Percentiles rank a stretch among this genome's conserved stretches.
Conservation (phyloP, 2,797 vertebrate species). For the Tokudaia tokunoshimensis region DNA sequence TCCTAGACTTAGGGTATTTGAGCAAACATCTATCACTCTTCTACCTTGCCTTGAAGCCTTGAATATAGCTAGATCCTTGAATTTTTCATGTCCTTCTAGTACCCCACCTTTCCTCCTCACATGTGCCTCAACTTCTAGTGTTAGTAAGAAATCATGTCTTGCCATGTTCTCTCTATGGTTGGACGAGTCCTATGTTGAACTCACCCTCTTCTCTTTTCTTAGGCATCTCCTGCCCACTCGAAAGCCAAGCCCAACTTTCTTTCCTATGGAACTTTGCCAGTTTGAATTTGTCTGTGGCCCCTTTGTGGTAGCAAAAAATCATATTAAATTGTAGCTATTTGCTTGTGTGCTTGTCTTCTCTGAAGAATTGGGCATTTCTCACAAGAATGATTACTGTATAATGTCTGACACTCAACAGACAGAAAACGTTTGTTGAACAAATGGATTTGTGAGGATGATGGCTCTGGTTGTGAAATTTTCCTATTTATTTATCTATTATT, state of each 20-base stretch:
- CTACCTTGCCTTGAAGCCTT: neutral
- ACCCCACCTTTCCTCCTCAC: neutral
- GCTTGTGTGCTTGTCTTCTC: conserved; percentile 15
- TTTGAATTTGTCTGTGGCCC: neutral
- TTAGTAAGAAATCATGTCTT: neutral
- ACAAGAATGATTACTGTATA: neutral
- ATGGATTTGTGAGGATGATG: neutral
- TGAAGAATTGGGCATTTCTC: conserved; percentile 38
- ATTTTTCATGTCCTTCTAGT: neutral
- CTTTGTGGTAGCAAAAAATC: conserved; percentile 45
- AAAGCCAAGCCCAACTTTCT: neutral
- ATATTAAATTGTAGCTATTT: conserved; percentile 30
- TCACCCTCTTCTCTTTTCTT: neutral
- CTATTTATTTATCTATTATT: neutral
- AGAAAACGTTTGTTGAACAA: neutral
- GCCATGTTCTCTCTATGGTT: accelerated
- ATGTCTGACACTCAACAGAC: neutral
- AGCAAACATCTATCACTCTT: neutral
- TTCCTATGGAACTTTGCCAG: neutral
- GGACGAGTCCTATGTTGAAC: neutral
- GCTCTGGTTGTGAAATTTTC: neutral
- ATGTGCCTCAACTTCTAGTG: neutral
- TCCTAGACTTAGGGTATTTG: neutral
- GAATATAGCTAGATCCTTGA: neutral
- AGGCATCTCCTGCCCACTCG: neutral